Conservation (phyloP, 2,888 invertebrate genomes). For the Ichneumon xanthorius region DNA sequence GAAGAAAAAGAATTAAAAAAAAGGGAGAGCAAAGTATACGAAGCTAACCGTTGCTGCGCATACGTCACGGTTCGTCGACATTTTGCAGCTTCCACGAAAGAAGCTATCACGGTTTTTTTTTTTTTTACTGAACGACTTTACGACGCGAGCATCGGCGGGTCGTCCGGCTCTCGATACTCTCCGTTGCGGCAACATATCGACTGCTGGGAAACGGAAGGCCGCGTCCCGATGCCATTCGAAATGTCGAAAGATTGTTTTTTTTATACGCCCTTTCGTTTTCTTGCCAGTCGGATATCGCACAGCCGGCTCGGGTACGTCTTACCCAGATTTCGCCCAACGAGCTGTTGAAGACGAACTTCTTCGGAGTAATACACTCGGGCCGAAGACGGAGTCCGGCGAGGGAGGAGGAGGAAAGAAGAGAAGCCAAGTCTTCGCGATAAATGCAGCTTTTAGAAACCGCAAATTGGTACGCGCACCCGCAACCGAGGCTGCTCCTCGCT, state of each 20-base stretch:
- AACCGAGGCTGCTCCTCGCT: neutral
- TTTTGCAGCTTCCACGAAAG: slow-evolving; percentile 62
- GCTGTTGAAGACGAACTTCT: slow-evolving; percentile 7
- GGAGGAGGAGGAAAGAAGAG: neutral
- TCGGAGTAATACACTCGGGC: slow-evolving; percentile 25
- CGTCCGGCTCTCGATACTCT: too few relatives aligned
- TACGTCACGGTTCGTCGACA: slow-evolving; percentile 55
- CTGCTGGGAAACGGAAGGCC: too few relatives aligned
- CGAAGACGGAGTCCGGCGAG: neutral
- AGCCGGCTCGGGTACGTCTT: neutral
- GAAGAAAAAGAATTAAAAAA: neutral
- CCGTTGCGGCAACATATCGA: too few relatives aligned
- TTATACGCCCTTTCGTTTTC: neutral
- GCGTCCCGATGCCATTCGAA: too few relatives aligned
- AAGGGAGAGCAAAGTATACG: neutral
- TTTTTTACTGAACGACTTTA: slow-evolving; percentile 20
- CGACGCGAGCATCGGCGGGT: slow-evolving; percentile 23
- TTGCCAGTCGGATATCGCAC: neutral
- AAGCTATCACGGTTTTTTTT: slow-evolving; percentile 45
- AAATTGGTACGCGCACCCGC: slow-evolving; percentile 63
- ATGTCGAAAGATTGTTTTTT: neutral
- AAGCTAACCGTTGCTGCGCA: neutral
- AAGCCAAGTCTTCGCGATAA: slow-evolving; percentile 59
- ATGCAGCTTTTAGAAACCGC: slow-evolving; percentile 69
- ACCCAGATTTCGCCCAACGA: slow-evolving; percentile 12